These are phyloP conservation scores for Climacteris rufus DNA, from an alignment of 2,113 vertebrate species.

Conservation along the genomic window DNA sequence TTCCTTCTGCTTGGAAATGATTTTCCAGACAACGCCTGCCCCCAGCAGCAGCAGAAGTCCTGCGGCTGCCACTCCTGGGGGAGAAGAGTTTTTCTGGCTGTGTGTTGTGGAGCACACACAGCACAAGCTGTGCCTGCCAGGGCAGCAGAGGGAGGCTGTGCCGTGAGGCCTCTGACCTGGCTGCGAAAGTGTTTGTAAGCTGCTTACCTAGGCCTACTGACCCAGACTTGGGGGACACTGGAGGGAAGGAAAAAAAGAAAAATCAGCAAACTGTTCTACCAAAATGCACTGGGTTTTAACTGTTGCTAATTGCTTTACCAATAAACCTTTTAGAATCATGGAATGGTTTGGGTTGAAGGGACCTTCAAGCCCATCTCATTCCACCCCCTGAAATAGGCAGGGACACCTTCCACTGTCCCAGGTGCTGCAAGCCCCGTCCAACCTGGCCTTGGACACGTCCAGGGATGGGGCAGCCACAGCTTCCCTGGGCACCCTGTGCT, in stretches of 20 bases:
- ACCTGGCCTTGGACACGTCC: fast-evolving
- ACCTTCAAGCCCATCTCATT: not conserved
- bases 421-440: not conserved
- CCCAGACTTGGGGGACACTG: not conserved
- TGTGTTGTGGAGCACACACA: not conserved
- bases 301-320: not conserved
- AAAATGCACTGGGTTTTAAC: not conserved
- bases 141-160: not conserved
- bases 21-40: not conserved
- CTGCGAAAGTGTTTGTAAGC: not conserved
- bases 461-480: not conserved
- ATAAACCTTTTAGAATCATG: not conserved
- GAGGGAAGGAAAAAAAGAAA: not conserved
- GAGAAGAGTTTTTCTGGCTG: not conserved
- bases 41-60: constrained; percentile 39
- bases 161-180: not conserved
- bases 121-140: not conserved
- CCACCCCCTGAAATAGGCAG: not conserved
- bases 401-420: not conserved
- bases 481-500: not conserved
- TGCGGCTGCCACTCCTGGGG: not conserved
- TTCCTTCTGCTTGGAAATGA: constrained; percentile 41
- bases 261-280: not conserved
- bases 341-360: not conserved
- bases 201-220: constrained; percentile 36